Evolutionary conservation across 2,888 invertebrate species (phyloP).

Genomic region (Ditula angustiorana): DNA sequence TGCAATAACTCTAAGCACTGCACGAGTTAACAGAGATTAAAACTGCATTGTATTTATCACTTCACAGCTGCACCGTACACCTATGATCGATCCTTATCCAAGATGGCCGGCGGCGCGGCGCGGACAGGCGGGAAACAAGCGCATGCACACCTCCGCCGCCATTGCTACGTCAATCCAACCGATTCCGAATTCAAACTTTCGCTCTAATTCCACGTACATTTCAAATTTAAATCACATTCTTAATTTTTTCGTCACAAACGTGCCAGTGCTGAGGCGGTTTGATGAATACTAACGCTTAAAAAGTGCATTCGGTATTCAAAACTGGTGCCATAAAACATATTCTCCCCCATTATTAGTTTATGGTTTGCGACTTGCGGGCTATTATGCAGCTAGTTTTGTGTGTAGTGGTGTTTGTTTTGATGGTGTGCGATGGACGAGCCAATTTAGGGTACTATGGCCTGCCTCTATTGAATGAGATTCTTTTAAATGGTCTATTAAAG

Average conservation of each 20-base stretch:
- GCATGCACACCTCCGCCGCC: slow-evolving; percentile 73
- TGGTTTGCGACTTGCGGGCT: slow-evolving; percentile 78
- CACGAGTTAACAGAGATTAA: slow-evolving; percentile 58
- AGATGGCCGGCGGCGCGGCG: slow-evolving; percentile 79
- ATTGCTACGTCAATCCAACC: slow-evolving; percentile 67
- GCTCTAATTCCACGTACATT: slow-evolving; percentile 40
- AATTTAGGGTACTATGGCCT: slow-evolving; percentile 68
- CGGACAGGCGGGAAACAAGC: slow-evolving; percentile 75
- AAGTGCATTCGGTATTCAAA: slow-evolving; percentile 78
- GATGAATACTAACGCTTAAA: slow-evolving; percentile 78
- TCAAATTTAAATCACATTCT: slow-evolving; percentile 25
- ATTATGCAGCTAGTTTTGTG: slow-evolving; percentile 80
- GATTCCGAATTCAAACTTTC: slow-evolving; percentile 61
- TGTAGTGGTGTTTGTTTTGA: slow-evolving; percentile 79
- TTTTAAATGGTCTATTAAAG: slow-evolving; percentile 25
- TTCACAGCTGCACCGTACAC: slow-evolving; percentile 75
- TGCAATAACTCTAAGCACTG: slow-evolving; percentile 60
- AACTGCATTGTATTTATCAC: slow-evolving; percentile 67
- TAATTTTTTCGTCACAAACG: slow-evolving; percentile 56
- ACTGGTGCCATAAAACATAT: slow-evolving; percentile 83
- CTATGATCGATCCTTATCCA: slow-evolving; percentile 83
- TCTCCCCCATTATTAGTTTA: slow-evolving; percentile 85
- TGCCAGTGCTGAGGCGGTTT: slow-evolving; percentile 71
- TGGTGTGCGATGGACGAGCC: slow-evolving; percentile 76
- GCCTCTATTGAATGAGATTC: slow-evolving; percentile 58